These are phyloP conservation scores for Leguminivora glycinivorella DNA, from an alignment of 1,140 invertebrate species.

Conservation along the genomic window DNA sequence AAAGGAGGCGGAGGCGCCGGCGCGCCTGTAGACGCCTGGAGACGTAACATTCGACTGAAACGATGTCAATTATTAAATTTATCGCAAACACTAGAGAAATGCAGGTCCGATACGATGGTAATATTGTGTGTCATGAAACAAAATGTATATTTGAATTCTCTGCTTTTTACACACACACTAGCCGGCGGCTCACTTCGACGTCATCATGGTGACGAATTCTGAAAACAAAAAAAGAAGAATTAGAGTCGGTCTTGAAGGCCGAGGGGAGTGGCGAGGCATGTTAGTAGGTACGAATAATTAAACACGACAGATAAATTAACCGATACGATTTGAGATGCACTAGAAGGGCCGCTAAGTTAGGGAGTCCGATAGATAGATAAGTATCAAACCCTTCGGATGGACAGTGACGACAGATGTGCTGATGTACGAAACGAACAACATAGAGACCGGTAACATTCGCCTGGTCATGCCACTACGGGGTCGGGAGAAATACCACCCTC, in stretches of 20 bases:
- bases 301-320: constrained; percentile 51
- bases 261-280: constrained; percentile 38
- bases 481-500: constrained; percentile 71
- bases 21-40: constrained; percentile 35
- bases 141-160: constrained; percentile 80
- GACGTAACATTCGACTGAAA: constrained; percentile 71
- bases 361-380: constrained; percentile 47
- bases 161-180: constrained; percentile 79
- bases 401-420: constrained; percentile 42
- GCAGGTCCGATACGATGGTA: constrained; percentile 80
- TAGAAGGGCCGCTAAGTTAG: constrained; percentile 56
- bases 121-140: constrained; percentile 80
- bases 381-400: constrained; percentile 38
- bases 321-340: constrained; percentile 66
- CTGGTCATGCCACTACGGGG: constrained; percentile 70
- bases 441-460: constrained; percentile 48
- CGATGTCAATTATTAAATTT: constrained; percentile 76
- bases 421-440: constrained; percentile 41
- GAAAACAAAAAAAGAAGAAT: constrained; percentile 81
- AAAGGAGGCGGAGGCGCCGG: constrained; percentile 51
- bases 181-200: constrained; percentile 92
- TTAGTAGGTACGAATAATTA: constrained; percentile 48
- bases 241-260: constrained; percentile 30
- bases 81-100: constrained; percentile 81
- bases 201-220: constrained; percentile 99